Conservation (phyloP, 2,888 invertebrate genomes). For the Cabera pusaria region DNA sequence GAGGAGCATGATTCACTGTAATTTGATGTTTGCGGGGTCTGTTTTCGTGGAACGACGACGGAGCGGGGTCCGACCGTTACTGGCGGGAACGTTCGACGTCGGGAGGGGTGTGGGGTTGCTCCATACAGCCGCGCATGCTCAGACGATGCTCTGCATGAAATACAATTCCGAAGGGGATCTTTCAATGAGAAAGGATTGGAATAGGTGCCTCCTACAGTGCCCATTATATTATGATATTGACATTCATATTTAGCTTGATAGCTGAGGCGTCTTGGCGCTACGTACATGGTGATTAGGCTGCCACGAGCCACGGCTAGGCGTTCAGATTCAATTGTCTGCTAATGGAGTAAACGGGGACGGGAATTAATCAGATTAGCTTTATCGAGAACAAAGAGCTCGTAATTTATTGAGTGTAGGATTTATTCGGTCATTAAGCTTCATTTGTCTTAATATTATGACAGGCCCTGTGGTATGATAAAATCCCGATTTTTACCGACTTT, state of each 20-base stretch:
- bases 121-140: constrained; percentile 60
- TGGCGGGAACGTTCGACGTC: constrained; percentile 36
- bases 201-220: constrained; percentile 11
- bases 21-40: constrained; percentile 16
- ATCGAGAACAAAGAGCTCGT: constrained; percentile 15
- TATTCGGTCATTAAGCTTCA: constrained; percentile 6
- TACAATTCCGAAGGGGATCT: constrained; percentile 33
- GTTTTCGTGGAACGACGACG: constrained; percentile 22
- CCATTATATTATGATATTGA: constrained; percentile 10
- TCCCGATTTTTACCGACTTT: too few relatives aligned
- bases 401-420: constrained; percentile 9
- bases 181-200: constrained; percentile 44
- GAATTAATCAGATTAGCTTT: constrained; percentile 17
- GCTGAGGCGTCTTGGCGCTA: not conserved
- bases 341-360: not conserved
- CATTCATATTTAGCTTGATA: constrained; percentile 13
- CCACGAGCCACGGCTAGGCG: constrained; percentile 7
- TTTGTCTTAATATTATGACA: too few relatives aligned
- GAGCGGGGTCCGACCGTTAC: constrained; percentile 25
- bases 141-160: constrained; percentile 23
- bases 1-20: constrained; percentile 15
- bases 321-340: constrained; percentile 2
- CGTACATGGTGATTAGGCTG: constrained; percentile 3
- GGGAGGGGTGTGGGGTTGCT: constrained; percentile 41
- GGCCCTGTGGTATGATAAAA: too few relatives aligned